Conservation (phyloP, 2,113 vertebrate genomes). For the Rhodinocichla rosea region DNA sequence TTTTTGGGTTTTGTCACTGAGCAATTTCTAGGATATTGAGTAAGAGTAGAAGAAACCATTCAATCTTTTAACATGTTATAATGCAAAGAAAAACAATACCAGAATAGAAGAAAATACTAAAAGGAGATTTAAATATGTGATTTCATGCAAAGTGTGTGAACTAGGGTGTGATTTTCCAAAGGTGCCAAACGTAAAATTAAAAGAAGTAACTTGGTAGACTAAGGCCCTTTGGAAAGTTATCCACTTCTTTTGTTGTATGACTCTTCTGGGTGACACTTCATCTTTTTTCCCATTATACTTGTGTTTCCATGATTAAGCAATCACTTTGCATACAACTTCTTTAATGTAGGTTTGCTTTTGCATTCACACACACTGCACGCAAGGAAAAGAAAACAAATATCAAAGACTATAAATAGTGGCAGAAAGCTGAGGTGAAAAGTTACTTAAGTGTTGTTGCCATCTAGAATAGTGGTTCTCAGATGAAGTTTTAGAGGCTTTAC, state of each 20-base stretch:
- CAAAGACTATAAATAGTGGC: neutral
- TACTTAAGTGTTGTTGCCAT: neutral
- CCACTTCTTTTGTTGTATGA: neutral
- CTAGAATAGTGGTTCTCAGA: neutral
- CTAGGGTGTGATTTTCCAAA: neutral
- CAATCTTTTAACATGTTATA: neutral
- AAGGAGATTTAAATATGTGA: neutral
- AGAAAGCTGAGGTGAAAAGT: neutral
- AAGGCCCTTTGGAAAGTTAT: neutral
- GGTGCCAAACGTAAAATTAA: neutral
- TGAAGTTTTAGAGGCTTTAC: neutral
- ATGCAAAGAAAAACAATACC: neutral
- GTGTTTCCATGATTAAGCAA: neutral
- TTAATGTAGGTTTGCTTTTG: neutral
- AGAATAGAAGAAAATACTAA: neutral
- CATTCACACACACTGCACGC: accelerated
- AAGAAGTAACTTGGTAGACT: neutral
- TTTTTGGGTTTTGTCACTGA: neutral
- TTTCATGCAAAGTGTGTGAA: neutral
- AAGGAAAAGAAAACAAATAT: neutral
- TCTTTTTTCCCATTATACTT: neutral
- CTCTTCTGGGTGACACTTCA: neutral
- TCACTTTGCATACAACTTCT: neutral
- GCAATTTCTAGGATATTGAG: neutral
- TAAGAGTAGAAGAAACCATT: neutral